These are phyloP conservation scores for Brienomyrus longianalis DNA, from an alignment of 2,113 vertebrate species.

Conservation along the genomic window DNA sequence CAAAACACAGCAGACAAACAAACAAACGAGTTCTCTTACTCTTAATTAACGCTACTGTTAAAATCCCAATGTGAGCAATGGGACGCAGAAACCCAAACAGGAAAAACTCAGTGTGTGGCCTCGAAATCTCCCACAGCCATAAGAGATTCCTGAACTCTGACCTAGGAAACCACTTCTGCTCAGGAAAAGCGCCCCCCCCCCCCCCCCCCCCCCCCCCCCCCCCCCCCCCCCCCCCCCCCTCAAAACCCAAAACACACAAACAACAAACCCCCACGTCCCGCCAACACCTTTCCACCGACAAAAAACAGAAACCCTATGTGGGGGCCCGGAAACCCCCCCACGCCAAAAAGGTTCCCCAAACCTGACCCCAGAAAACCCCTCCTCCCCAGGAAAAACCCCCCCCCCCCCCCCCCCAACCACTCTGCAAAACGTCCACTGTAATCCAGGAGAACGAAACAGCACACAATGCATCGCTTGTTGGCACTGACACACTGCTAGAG, in stretches of 20 bases:
- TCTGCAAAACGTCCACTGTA: neutral
- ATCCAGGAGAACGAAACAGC: neutral
- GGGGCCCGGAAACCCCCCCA: too few relatives aligned
- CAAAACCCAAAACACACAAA: too few relatives aligned
- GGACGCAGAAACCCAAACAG: neutral
- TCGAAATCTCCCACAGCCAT: neutral
- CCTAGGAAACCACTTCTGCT: neutral
- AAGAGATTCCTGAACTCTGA: constrained; percentile 3
- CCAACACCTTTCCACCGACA: too few relatives aligned
- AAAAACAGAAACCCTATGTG: too few relatives aligned
- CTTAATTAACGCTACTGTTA: neutral
- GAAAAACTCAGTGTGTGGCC: neutral
- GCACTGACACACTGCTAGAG: neutral
- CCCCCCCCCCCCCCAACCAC: neutral
- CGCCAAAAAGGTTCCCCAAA: too few relatives aligned
- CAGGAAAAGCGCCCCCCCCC: neutral
- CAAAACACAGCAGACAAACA: neutral
- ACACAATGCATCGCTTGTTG: neutral
- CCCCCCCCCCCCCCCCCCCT: neutral
- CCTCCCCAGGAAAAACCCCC: neutral
- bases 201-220: neutral
- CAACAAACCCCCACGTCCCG: too few relatives aligned
- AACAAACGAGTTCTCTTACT: neutral
- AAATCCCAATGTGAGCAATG: neutral
- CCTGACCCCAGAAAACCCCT: neutral